These are phyloP conservation scores for Pelosia muscerda DNA, from an alignment of 2,888 invertebrate species.

Conservation along the genomic window DNA sequence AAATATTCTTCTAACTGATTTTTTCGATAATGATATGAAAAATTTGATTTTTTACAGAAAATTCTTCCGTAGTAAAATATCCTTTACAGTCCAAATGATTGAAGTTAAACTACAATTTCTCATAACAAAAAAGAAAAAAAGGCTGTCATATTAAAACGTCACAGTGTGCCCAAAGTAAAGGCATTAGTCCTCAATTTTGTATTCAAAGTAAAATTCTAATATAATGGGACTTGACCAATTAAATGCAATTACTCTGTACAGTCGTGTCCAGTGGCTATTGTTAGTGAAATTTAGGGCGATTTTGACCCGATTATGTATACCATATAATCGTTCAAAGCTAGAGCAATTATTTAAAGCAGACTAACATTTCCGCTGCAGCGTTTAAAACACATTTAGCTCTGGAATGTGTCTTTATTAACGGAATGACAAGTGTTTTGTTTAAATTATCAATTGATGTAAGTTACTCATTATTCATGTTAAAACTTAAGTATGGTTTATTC, in stretches of 20 bases:
- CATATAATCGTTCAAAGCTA: slow-evolving; percentile 63
- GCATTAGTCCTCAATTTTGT: slow-evolving; percentile 18
- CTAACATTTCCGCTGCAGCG: slow-evolving; percentile 56
- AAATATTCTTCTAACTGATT: too few species aligned
- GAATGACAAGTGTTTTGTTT: slow-evolving; percentile 38
- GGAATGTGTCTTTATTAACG: slow-evolving; percentile 42
- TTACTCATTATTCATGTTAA: slow-evolving; percentile 30
- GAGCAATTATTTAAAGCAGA: slow-evolving; percentile 59
- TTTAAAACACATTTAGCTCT: slow-evolving; percentile 41
- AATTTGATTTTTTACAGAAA: background rate
- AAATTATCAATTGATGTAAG: slow-evolving; percentile 30
- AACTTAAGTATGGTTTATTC: background rate
- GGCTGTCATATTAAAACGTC: slow-evolving; percentile 10
- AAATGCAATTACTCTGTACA: slow-evolving; percentile 64
- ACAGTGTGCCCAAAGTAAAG: slow-evolving; percentile 3
- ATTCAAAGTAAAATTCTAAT: slow-evolving; percentile 47
- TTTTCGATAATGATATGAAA: too few species aligned
- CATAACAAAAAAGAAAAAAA: background rate
- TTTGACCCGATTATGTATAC: slow-evolving; percentile 59
- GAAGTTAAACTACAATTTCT: background rate
- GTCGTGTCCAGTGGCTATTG: slow-evolving; percentile 63
- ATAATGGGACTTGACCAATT: slow-evolving; percentile 69
- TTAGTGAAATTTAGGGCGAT: slow-evolving; percentile 57
- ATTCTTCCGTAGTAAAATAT: background rate
- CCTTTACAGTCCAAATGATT: background rate